Percentiles rank a stretch among this genome's conserved stretches.
phyloP scores from a whole-genome alignment of 2,113 vertebrate genomes.

The Morphnarchus princeps region DNA sequence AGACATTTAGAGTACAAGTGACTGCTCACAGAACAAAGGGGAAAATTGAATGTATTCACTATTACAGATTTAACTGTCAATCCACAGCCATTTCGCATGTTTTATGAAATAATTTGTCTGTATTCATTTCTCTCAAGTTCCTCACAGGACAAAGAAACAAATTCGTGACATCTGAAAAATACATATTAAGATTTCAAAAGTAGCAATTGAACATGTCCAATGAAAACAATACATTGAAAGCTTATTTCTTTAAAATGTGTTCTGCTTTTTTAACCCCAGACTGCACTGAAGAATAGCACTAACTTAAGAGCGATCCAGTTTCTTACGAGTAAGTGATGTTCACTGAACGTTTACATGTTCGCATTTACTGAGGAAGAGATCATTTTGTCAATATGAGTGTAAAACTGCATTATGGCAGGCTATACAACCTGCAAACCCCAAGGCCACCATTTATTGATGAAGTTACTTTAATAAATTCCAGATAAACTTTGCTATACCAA shows the following conservation, averaged over 20 bases:
- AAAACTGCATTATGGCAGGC: background rate
- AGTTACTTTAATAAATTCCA: background rate
- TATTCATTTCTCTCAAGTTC: constrained; percentile 14
- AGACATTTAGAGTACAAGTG: constrained; percentile 43
- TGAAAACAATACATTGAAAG: background rate
- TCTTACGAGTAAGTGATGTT: background rate
- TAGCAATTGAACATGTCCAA: background rate
- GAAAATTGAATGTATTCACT: constrained; percentile 52
- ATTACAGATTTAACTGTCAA: constrained; percentile 43
- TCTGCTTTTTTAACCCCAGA: background rate
- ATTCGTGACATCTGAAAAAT: constrained; percentile 33
- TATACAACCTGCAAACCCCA: background rate
- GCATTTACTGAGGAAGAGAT: background rate
- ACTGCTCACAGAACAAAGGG: constrained; percentile 57
- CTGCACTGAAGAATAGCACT: background rate
- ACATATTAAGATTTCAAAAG: background rate
- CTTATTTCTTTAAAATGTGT: background rate
- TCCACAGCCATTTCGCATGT: constrained; percentile 1
- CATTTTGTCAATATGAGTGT: background rate
- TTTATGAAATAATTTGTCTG: constrained; percentile 53
- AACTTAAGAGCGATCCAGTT: background rate
- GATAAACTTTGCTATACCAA: background rate
- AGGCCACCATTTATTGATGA: background rate
- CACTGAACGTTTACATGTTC: background rate
- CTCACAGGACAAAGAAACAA: constrained; percentile 41